Evolutionary conservation across 2,888 invertebrate genomes (phyloP).

Genomic region (Bimastos eiseni): DNA sequence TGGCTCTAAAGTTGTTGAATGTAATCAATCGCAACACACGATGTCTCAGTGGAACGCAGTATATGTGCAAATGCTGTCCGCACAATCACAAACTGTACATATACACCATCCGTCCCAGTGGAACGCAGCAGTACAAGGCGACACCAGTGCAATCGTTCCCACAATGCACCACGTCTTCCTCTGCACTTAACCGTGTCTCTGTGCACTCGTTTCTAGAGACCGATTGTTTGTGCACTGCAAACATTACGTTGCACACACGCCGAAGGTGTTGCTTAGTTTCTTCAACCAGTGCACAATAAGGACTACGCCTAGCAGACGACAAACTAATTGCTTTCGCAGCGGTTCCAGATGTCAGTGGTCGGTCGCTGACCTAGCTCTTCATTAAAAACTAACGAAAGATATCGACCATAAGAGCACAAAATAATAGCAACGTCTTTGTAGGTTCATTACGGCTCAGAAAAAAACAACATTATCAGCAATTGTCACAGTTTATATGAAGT

Average conservation of each 20-base stretch:
- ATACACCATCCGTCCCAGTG: background rate
- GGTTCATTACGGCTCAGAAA: background rate
- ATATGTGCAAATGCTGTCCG: no score
- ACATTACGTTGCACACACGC: background rate
- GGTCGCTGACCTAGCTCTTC: background rate
- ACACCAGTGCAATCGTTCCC: background rate
- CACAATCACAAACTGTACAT: background rate
- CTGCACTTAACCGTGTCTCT: background rate
- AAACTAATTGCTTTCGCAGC: background rate
- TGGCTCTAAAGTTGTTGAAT: no score
- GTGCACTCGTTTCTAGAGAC: background rate
- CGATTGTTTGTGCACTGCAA: background rate
- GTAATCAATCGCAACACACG: no score
- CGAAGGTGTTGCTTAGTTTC: background rate
- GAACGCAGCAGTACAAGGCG: background rate
- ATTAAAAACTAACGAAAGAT: background rate
- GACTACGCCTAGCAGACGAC: background rate
- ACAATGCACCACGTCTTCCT: background rate
- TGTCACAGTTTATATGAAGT: background rate
- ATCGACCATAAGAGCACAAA: background rate
- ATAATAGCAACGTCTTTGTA: background rate
- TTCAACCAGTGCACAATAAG: background rate
- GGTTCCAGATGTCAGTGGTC: background rate
- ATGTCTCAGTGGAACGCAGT: no score
- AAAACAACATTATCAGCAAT: background rate